phyloP scores from a whole-genome alignment of 2,113 vertebrate species.

The Spea multiplicata region DNA sequence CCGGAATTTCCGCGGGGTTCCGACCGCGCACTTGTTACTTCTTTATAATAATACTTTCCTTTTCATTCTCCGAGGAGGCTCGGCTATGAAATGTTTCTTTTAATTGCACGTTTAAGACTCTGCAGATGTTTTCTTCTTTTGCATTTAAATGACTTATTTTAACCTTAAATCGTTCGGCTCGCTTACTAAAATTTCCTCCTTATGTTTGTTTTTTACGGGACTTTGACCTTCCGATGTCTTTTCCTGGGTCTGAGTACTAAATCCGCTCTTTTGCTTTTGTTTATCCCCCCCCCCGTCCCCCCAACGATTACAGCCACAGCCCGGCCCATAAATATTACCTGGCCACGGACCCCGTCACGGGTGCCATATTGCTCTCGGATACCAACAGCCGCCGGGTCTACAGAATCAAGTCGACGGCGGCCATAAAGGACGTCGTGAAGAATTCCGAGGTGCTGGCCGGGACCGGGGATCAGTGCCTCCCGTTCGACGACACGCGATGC shows the following conservation, averaged over 20 bases:
- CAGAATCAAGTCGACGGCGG: conserved; percentile 82
- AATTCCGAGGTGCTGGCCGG: conserved; percentile 91
- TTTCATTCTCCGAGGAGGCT: not conserved
- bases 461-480: conserved; percentile 95
- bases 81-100: conserved; percentile 7
- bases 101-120: not conserved
- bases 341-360: conserved; percentile 84
- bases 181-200: not conserved
- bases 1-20: no score
- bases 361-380: conserved; percentile 90
- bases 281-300: no score
- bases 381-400: conserved; percentile 94
- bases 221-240: not conserved
- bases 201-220: not conserved
- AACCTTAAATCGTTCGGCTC: not conserved
- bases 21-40: not conserved
- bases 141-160: conserved; percentile 5
- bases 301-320: conserved; percentile 77
- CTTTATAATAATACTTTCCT: not conserved
- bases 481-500: conserved; percentile 91
- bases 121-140: not conserved
- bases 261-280: conserved; percentile 50
- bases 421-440: conserved; percentile 89
- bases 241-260: not conserved
- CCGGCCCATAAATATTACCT: conserved; percentile 97